A percentile compares a stretch with the other conserved stretches of the same genome.
Conservation (phyloP, 2,797 vertebrate genomes). For the Dermochelys coriacea region DNA sequence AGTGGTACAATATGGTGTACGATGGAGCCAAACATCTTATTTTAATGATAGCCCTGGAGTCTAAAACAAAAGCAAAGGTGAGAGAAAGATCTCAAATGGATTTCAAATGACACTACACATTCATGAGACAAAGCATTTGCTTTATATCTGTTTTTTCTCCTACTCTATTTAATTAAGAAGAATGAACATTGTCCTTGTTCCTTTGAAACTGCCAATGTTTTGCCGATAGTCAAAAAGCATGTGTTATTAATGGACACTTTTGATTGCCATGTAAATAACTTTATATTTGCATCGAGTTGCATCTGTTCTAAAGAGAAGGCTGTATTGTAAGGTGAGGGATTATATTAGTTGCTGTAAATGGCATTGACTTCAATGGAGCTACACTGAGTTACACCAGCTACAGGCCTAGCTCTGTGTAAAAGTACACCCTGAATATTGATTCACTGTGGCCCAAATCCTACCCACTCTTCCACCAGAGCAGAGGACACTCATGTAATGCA, state of each 20-base stretch:
- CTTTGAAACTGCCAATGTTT: constrained; percentile 45
- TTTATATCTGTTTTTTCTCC: constrained; percentile 2
- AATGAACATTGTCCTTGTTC: constrained; percentile 38
- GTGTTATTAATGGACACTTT: constrained; percentile 47
- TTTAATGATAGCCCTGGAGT: constrained; percentile 53
- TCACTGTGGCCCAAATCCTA: not conserved
- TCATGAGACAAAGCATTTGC: constrained; percentile 16
- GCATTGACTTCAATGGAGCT: not conserved
- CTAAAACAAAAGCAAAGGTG: constrained; percentile 45
- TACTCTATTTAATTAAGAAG: constrained; percentile 54
- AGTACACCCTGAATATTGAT: not conserved
- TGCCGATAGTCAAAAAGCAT: constrained; percentile 22
- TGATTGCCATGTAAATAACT: constrained; percentile 16
- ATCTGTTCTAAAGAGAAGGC: constrained; percentile 41
- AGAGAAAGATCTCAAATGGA: constrained; percentile 27
- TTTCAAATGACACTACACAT: constrained; percentile 38
- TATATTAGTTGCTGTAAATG: not conserved
- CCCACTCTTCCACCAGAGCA: not conserved
- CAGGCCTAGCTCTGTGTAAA: not conserved
- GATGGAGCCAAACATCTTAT: constrained; percentile 57
- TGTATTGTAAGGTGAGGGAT: not conserved
- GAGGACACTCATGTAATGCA: not conserved
- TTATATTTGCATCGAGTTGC: constrained; percentile 12
- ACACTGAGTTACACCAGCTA: not conserved
- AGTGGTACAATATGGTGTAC: constrained; percentile 56